Base-by-base conservation (phyloP, 2,797 vertebrate species). In the Macropodus opercularis region DNA sequence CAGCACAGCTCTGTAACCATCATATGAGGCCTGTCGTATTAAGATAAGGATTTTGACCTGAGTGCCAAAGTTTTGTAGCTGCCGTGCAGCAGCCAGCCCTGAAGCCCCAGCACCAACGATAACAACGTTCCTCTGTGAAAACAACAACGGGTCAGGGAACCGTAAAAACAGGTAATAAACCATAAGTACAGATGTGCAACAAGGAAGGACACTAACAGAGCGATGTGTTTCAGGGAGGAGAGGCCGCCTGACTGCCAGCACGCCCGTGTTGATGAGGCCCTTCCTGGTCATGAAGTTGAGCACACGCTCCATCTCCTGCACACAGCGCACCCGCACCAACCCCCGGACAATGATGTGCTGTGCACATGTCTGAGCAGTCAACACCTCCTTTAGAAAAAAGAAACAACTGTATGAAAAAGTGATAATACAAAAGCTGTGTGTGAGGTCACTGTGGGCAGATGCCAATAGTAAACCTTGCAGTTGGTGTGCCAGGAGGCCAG, bases 201-300 rank as follows among this genome's bases (percentile, higher is more conserved):
- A 23, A 43, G 3, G 31, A 23, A 43, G 3, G 31, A 32, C 0
- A 75, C 96, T 85, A 91, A 99, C 96, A 5, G 84, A 90, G 84
- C 90, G 88, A 69, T 94, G 93, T 21, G 91, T 91, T 38, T 94
- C 94, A 4, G 96, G 96, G 52, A 99, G 95, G 52, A 98, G 94
- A 17, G 90, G 92, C 49, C 90, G 92, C 55, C 89, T 93, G 61
- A 95, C 92, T 0, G 88, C 89, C 79, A 99, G 92, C 19, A 94
- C 92, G 2, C 97, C 98, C 0, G 97, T 99, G 85, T 99, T 99
- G 88, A 99, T 95, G 58, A 99, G 89, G 14, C 98, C 98, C 88
- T 98, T 98, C 44, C 96, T 93, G 14, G 94, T 97, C 94, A 98
- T 96, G 77, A 99, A 99, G 77, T 95, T 84, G 49, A 99, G 94